Evolutionary conservation across 2,113 vertebrate genomes (phyloP).

Genomic region (Agapornis roseicollis): DNA sequence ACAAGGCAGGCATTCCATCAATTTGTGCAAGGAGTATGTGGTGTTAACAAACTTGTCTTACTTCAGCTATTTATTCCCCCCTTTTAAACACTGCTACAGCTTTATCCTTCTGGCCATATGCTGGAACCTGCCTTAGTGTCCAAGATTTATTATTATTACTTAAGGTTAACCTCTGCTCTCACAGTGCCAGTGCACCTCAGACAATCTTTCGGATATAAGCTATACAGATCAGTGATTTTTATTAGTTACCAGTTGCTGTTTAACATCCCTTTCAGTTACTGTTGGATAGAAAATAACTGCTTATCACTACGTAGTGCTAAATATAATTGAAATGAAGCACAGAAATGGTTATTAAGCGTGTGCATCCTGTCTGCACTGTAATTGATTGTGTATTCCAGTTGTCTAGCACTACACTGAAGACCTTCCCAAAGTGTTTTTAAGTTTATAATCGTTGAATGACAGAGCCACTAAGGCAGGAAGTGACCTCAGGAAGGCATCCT

Average conservation of each 20-base stretch:
- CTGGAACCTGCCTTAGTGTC: not conserved
- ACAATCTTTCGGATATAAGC: not conserved
- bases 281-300: not conserved
- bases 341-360: not conserved
- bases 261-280: not conserved
- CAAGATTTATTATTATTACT: not conserved
- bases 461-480: not conserved
- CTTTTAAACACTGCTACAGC: not conserved
- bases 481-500: not conserved
- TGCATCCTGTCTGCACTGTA: not conserved
- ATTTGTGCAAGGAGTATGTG: not conserved
- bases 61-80: not conserved
- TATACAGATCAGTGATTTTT: not conserved
- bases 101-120: not conserved
- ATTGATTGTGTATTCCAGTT: not conserved
- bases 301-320: not conserved
- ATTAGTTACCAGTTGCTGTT: not conserved
- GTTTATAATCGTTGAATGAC: not conserved
- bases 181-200: not conserved
- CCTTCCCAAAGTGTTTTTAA: not conserved
- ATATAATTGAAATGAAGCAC: not conserved
- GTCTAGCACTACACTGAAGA: not conserved
- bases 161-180: not conserved
- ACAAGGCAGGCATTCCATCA: not conserved
- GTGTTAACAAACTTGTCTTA: not conserved